These are phyloP conservation scores for Polydrusus tereticollis DNA, from an alignment of 2,888 invertebrate genomes.

Conservation along the genomic window DNA sequence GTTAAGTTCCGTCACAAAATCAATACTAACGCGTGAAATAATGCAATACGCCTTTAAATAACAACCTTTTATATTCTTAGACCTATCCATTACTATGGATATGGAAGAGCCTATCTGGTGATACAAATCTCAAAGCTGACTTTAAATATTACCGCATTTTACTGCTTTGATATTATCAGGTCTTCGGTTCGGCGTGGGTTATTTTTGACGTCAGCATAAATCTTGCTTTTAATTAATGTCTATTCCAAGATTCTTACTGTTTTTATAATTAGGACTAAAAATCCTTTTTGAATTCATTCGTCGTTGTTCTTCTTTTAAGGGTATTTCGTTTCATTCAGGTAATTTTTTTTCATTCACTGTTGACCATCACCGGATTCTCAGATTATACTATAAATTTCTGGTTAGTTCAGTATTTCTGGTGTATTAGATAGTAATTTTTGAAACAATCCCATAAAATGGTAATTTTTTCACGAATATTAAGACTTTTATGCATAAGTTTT, in stretches of 20 bases:
- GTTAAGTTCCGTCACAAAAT: slow-evolving; percentile 23
- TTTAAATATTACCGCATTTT: slow-evolving; percentile 67
- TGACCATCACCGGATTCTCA: neutral
- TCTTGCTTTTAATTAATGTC: slow-evolving; percentile 66
- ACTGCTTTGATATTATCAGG: slow-evolving; percentile 66
- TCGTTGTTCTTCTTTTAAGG: slow-evolving; percentile 15
- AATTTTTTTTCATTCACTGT: slow-evolving; percentile 9
- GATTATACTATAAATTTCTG: neutral
- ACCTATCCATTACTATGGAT: slow-evolving; percentile 52
- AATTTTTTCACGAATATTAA: too few relatives aligned
- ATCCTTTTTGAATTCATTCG: slow-evolving; percentile 34
- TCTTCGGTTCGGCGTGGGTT: slow-evolving; percentile 65
- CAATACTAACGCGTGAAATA: slow-evolving; percentile 50
- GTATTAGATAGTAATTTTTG: too few relatives aligned
- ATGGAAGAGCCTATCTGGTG: slow-evolving; percentile 49
- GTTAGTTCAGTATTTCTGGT: neutral
- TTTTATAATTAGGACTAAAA: slow-evolving; percentile 59
- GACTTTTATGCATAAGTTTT: too few relatives aligned
- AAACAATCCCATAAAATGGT: too few relatives aligned
- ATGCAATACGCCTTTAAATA: slow-evolving; percentile 60
- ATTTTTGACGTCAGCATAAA: slow-evolving; percentile 66
- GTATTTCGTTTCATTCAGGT: slow-evolving; percentile 28
- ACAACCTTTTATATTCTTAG: slow-evolving; percentile 57
- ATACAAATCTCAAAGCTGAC: slow-evolving; percentile 57
- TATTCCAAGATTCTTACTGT: slow-evolving; percentile 59